Conservation (phyloP, 2,888 invertebrate species). For the Hirtodrosophila cameraria region DNA sequence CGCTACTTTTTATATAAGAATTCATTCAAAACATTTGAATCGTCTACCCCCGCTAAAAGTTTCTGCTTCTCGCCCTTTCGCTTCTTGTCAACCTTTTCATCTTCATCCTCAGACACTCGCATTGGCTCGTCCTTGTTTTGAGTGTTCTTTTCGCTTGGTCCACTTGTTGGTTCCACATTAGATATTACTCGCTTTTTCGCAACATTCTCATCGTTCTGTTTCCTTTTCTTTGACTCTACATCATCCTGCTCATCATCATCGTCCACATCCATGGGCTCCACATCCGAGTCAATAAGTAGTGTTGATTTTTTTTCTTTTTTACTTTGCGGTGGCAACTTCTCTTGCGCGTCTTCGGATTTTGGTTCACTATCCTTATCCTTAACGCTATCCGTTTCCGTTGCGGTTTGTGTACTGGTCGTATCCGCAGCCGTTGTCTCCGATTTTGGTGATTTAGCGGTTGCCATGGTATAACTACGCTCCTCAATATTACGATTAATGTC, state of each 20-base stretch:
- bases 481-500: conserved; percentile 76
- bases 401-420: not conserved
- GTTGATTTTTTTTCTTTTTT: too few species aligned
- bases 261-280: conserved; percentile 45
- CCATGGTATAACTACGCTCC: conserved; percentile 48
- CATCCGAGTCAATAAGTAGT: conserved; percentile 18
- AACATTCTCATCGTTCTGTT: conserved; percentile 7
- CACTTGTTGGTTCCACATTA: too few species aligned
- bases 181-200: too few species aligned
- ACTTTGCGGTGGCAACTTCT: too few species aligned
- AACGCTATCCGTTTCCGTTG: not conserved
- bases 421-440: conserved; percentile 21
- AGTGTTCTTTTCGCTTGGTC: too few species aligned
- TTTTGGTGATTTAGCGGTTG: conserved; percentile 28
- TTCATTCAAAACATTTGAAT: conserved; percentile 30
- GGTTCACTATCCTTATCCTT: not conserved
- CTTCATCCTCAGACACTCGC: conserved; percentile 5
- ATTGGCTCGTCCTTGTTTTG: conserved; percentile 8
- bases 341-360: not conserved
- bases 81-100: not conserved
- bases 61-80: too few species aligned
- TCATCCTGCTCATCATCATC: conserved; percentile 39
- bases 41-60: conserved; percentile 23
- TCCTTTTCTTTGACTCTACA: not conserved
- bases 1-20: conserved; percentile 30